phyloP scores from a whole-genome alignment of 64 coral and sea anemone species.

The Actinia tenebrosa region DNA sequence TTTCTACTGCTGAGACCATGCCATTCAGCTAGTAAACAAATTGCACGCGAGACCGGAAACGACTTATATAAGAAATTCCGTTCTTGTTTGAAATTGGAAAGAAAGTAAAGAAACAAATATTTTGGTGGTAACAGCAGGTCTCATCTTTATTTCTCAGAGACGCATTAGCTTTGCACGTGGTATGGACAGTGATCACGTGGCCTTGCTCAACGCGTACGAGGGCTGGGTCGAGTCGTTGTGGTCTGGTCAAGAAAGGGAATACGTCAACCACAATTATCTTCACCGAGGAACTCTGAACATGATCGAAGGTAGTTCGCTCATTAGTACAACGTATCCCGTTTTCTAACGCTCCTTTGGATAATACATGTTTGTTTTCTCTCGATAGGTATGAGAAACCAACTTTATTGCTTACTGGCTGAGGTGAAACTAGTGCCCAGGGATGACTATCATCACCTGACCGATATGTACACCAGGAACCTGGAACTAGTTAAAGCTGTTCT shows the following conservation, averaged over 20 bases:
- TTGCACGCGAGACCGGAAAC: too few relatives aligned
- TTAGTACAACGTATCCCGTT: neutral
- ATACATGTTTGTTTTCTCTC: neutral
- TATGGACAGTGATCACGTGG: conserved; percentile 71
- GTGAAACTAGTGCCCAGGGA: conserved; percentile 45
- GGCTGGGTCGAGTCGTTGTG: conserved; percentile 69
- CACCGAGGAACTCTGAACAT: conserved; percentile 87
- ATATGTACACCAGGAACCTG: conserved; percentile 59
- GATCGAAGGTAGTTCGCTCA: conserved; percentile 43
- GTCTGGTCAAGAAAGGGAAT: conserved; percentile 52
- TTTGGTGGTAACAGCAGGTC: too few relatives aligned
- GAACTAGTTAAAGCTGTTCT: conserved; percentile 79
- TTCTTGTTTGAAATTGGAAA: too few relatives aligned
- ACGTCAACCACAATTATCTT: conserved; percentile 57
- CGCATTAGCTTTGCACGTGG: conserved; percentile 60
- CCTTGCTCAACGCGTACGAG: conserved; percentile 71
- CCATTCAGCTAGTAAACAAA: too few relatives aligned
- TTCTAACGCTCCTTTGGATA: too few relatives aligned
- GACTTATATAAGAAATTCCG: too few relatives aligned
- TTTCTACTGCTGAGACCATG: too few relatives aligned
- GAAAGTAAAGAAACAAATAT: too few relatives aligned
- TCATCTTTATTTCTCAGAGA: conserved; percentile 22
- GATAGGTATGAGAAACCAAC: conserved; percentile 65
- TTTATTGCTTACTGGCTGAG: conserved; percentile 49
- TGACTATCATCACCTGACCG: conserved; percentile 30